Evolutionary conservation across 2,113 vertebrate species (phyloP).

Genomic region (Hemibagrus wyckioides): DNA sequence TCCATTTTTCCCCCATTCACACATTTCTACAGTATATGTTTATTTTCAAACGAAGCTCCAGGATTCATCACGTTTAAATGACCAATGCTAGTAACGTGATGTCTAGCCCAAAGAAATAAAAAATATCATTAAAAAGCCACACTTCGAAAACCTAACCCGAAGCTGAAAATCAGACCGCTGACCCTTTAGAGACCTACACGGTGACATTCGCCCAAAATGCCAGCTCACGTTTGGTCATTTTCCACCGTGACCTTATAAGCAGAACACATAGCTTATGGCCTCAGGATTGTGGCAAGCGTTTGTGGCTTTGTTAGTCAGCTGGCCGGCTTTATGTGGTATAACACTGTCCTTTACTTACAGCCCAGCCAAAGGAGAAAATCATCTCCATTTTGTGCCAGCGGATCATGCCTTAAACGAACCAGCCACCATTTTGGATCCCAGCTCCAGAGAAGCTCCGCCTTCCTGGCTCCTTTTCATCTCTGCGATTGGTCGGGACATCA

Average conservation of each 20-base stretch:
- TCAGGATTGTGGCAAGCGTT: conserved; percentile 4
- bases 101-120: neutral
- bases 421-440: conserved; percentile 37
- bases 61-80: neutral
- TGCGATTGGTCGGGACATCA: conserved; percentile 26
- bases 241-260: conserved; percentile 49
- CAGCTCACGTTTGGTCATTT: conserved; percentile 40
- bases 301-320: conserved; percentile 42
- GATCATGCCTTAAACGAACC: conserved; percentile 16
- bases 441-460: neutral
- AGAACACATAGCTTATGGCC: conserved; percentile 35
- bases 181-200: neutral
- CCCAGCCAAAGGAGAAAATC: conserved; percentile 35
- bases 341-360: conserved; percentile 43
- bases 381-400: conserved; percentile 38
- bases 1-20: neutral
- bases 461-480: neutral
- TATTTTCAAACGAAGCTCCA: neutral
- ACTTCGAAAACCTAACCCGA: neutral
- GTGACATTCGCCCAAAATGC: conserved; percentile 37
- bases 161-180: neutral
- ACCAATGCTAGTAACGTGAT: neutral
- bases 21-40: neutral
- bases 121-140: neutral
- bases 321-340: conserved; percentile 20